These are phyloP conservation scores for Pyxicephalus adspersus DNA, from an alignment of 2,113 vertebrate species.

Conservation along the genomic window DNA sequence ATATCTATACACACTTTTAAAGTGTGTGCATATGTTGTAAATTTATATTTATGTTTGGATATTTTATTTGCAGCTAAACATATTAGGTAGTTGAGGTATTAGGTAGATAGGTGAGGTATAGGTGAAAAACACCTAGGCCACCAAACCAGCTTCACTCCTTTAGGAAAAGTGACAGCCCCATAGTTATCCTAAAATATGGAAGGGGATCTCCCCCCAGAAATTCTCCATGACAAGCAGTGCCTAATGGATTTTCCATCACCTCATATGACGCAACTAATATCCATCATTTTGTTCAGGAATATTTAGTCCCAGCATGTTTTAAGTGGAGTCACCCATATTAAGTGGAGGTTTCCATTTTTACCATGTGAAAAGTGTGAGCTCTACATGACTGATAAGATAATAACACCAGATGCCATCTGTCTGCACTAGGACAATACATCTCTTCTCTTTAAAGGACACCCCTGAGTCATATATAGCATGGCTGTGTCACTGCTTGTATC, in stretches of 20 bases:
- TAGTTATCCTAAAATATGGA: too few species aligned
- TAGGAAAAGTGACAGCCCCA: too few species aligned
- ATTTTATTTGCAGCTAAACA: too few species aligned
- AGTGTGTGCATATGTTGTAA: too few species aligned
- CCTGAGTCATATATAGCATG: background rate
- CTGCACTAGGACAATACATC: background rate
- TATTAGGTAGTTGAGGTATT: too few species aligned
- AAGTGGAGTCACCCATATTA: conserved; percentile 30
- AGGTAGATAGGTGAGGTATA: too few species aligned
- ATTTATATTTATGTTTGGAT: too few species aligned
- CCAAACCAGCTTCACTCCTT: too few species aligned
- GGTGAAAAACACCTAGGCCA: too few species aligned
- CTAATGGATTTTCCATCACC: conserved; percentile 26
- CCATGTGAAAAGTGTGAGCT: background rate
- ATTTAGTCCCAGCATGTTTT: conserved; percentile 17
- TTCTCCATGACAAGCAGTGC: background rate
- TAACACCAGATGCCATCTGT: conserved; percentile 12
- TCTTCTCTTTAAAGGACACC: background rate
- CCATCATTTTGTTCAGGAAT: background rate
- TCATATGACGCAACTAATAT: conserved; percentile 17
- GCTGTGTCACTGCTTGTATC: background rate
- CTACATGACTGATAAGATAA: conserved; percentile 16
- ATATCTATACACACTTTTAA: too few species aligned
- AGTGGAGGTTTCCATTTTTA: background rate
- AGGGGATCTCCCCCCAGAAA: background rate